phyloP scores from a whole-genome alignment of 2,888 invertebrate species.

The Embidobia sp. region DNA sequence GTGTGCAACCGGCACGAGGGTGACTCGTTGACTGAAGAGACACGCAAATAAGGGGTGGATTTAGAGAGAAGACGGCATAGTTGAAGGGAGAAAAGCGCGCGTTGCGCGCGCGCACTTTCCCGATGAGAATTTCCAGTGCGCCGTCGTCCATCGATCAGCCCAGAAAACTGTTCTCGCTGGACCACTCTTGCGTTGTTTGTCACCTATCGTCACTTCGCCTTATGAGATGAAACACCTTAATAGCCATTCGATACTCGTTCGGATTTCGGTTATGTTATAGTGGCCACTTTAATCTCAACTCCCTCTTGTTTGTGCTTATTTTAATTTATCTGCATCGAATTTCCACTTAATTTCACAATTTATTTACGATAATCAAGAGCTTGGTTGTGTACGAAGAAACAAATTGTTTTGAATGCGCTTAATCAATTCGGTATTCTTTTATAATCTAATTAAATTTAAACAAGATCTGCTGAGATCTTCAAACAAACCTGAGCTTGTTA shows the following conservation, averaged over 20 bases:
- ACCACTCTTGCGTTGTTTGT: slow-evolving; percentile 72
- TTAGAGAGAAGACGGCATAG: slow-evolving; percentile 50
- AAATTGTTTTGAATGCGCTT: no score
- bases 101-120: slow-evolving; percentile 74
- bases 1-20: slow-evolving; percentile 67
- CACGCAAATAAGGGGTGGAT: slow-evolving; percentile 60
- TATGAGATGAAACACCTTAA: slow-evolving; percentile 33
- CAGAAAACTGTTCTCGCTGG: slow-evolving; percentile 79
- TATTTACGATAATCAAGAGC: no score
- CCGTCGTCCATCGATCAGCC: slow-evolving; percentile 79
- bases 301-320: no score
- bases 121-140: slow-evolving; percentile 73
- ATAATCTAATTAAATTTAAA: no score
- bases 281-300: no score
- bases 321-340: no score
- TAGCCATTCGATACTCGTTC: slow-evolving; percentile 6
- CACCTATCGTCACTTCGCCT: slow-evolving; percentile 54
- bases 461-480: no score
- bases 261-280: no score
- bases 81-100: slow-evolving; percentile 66
- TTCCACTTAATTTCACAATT: no score
- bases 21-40: slow-evolving; percentile 69
- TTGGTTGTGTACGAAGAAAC: no score
- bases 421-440: no score
- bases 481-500: no score